These are phyloP conservation scores for Patella depressa DNA, from an alignment of 2,888 invertebrate genomes.

Conservation along the genomic window DNA sequence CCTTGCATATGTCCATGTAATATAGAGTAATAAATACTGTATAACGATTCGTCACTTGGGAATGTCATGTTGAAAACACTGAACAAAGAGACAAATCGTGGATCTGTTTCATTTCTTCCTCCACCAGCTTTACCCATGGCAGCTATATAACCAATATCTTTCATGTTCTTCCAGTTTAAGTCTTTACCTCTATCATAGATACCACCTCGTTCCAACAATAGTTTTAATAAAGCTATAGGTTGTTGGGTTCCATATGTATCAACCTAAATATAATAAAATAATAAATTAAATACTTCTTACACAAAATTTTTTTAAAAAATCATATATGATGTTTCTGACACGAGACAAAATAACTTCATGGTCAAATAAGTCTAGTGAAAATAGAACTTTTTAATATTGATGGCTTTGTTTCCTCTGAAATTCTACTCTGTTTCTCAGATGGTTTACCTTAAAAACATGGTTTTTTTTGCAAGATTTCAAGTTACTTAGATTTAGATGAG, in stretches of 20 bases:
- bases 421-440: too few species aligned
- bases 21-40: slow-evolving; percentile 87
- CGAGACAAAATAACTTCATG: neutral
- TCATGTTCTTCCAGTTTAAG: slow-evolving; percentile 88
- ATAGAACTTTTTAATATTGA: too few species aligned
- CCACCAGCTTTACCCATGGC: slow-evolving; percentile 81
- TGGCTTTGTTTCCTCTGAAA: too few species aligned
- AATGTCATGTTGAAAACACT: slow-evolving; percentile 88
- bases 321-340: neutral
- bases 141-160: slow-evolving; percentile 79
- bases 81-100: slow-evolving; percentile 92
- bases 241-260: slow-evolving; percentile 94
- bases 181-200: slow-evolving; percentile 91
- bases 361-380: too few species aligned
- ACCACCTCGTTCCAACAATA: slow-evolving; percentile 89
- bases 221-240: slow-evolving; percentile 90
- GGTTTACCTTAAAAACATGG: too few species aligned
- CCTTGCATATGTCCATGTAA: slow-evolving; percentile 82
- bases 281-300: neutral
- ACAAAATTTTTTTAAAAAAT: neutral
- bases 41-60: slow-evolving; percentile 83
- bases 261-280: slow-evolving; percentile 61
- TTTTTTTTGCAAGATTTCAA: too few species aligned
- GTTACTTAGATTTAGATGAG: too few species aligned
- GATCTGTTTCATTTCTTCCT: slow-evolving; percentile 90